phyloP scores from a whole-genome alignment of 2,797 vertebrate species.

The Sylvia borin region DNA sequence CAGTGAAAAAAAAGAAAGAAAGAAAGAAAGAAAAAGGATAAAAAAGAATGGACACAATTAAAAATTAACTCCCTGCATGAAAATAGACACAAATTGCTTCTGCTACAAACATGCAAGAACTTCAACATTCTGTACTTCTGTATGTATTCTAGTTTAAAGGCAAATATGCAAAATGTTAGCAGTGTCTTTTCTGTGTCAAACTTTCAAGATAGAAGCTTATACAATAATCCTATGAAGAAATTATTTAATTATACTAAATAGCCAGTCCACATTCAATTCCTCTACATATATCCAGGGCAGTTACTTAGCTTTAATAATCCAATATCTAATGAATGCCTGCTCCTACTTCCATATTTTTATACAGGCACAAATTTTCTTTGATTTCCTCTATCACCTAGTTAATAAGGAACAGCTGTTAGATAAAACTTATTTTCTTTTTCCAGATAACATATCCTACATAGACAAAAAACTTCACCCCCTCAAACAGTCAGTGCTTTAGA shows the following conservation, averaged over 20 bases:
- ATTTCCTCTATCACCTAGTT: neutral
- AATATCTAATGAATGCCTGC: neutral
- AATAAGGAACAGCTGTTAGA: neutral
- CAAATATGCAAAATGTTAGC: neutral
- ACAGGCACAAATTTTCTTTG: neutral
- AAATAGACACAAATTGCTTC: neutral
- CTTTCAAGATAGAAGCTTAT: neutral
- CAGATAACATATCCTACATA: neutral
- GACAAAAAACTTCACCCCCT: accelerated
- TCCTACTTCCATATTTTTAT: neutral
- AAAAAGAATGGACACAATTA: neutral
- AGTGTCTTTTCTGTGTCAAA: neutral
- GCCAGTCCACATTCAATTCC: neutral
- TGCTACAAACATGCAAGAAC: neutral
- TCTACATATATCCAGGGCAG: neutral
- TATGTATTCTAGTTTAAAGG: neutral
- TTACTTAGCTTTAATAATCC: neutral
- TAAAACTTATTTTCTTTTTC: neutral
- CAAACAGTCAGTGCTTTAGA: neutral
- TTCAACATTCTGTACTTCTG: neutral
- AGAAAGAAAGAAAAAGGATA: neutral
- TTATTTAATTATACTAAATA: neutral
- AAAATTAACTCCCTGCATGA: neutral
- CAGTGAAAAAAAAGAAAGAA: neutral
- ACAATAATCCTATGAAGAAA: neutral